Evolutionary conservation across 2,113 vertebrate genomes (phyloP).

Genomic region (Passerina amoena): DNA sequence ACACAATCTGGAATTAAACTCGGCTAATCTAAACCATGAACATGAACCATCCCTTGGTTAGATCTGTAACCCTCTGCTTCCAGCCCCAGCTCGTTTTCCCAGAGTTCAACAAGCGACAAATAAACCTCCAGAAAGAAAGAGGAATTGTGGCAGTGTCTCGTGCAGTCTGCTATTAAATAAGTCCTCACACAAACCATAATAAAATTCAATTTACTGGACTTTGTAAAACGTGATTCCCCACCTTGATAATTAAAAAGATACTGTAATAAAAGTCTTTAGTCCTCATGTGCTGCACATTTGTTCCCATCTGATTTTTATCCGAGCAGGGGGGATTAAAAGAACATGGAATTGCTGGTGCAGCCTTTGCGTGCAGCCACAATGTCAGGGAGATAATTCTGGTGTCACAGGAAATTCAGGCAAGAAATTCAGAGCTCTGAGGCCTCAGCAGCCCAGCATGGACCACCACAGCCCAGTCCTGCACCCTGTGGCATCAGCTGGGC

Average conservation of each 20-base stretch:
- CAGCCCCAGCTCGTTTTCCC: neutral
- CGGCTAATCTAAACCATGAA: constrained; percentile 19
- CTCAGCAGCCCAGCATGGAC: neutral
- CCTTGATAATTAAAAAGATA: constrained; percentile 61
- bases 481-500: neutral
- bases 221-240: neutral
- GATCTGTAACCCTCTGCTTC: neutral
- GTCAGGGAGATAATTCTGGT: neutral
- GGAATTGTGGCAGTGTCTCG: neutral
- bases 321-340: neutral
- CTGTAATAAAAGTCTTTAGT: neutral
- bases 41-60: neutral
- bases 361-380: neutral
- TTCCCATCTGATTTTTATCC: constrained; percentile 19
- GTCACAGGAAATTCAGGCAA: neutral
- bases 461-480: neutral
- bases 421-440: neutral
- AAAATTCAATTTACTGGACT: constrained; percentile 47
- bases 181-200: constrained; percentile 1
- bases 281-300: neutral
- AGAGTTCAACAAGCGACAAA: constrained; percentile 13
- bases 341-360: neutral
- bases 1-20: neutral
- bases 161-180: constrained; percentile 21
- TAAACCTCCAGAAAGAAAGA: neutral